phyloP scores from a whole-genome alignment of 2,888 invertebrate species.

The Pherbina coryleti region DNA sequence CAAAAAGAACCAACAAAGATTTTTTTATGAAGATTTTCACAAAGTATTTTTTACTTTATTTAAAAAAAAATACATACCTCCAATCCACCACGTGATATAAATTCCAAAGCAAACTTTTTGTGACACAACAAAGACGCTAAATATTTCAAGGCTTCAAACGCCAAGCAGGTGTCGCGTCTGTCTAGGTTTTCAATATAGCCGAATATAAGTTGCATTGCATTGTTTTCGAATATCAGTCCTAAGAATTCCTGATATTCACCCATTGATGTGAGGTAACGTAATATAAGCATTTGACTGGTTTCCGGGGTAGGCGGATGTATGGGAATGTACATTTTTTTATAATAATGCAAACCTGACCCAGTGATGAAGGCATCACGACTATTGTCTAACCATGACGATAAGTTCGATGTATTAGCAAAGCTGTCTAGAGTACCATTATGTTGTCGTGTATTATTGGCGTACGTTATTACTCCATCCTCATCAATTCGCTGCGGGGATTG shows the following conservation, averaged over 20 bases:
- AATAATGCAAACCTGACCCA: slow-evolving; percentile 54
- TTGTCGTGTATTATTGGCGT: neutral
- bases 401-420: slow-evolving; percentile 61
- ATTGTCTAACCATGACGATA: slow-evolving; percentile 65
- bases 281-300: slow-evolving; percentile 91
- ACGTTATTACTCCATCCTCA: slow-evolving; percentile 34
- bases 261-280: slow-evolving; percentile 95
- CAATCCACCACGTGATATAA: slow-evolving; percentile 89
- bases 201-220: slow-evolving; percentile 89
- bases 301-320: slow-evolving; percentile 90
- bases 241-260: slow-evolving; percentile 98
- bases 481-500: slow-evolving; percentile 64
- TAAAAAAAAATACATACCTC: slow-evolving; percentile 71
- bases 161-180: slow-evolving; percentile 90
- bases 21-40: too few species aligned
- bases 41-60: neutral
- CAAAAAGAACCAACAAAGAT: too few species aligned
- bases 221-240: slow-evolving; percentile 92
- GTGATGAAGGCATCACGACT: slow-evolving; percentile 62
- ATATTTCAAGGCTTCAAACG: slow-evolving; percentile 97
- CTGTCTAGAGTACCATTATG: slow-evolving; percentile 52
- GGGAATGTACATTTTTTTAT: slow-evolving; percentile 74
- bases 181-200: slow-evolving; percentile 91
- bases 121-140: slow-evolving; percentile 94
- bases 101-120: slow-evolving; percentile 98